These are phyloP conservation scores for Poecilobothrus nobilitatus DNA, from an alignment of 2,888 invertebrate genomes.

Conservation along the genomic window DNA sequence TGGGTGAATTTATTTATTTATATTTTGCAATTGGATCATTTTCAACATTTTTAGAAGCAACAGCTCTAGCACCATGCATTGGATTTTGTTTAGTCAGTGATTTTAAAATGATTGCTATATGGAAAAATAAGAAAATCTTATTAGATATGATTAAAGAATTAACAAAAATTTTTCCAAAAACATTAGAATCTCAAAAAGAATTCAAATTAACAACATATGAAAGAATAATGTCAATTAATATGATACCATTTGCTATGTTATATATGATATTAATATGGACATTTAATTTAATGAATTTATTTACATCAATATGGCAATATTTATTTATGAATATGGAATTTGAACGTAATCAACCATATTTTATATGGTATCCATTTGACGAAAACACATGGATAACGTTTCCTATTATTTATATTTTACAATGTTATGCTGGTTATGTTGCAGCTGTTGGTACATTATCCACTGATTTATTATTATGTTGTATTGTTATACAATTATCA, in stretches of 20 bases:
- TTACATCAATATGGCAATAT: constrained; percentile 16
- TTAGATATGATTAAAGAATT: constrained; percentile 28
- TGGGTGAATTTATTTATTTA: constrained; percentile 32
- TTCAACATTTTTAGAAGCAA: constrained; percentile 34
- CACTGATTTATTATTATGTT: constrained; percentile 35
- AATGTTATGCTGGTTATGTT: constrained; percentile 31
- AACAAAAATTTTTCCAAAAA: constrained; percentile 30
- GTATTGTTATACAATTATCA: constrained; percentile 32
- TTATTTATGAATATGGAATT: constrained; percentile 12
- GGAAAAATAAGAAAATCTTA: constrained; percentile 26
- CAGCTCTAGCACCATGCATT: constrained; percentile 32
- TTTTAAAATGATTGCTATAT: constrained; percentile 33
- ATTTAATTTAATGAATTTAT: constrained; percentile 30
- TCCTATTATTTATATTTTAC: constrained; percentile 25
- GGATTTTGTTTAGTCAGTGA: constrained; percentile 29
- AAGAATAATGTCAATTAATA: constrained; percentile 27
- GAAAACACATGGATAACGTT: not conserved
- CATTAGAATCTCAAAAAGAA: constrained; percentile 24
- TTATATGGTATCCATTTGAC: constrained; percentile 24
- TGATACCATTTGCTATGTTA: constrained; percentile 28
- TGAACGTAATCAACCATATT: constrained; percentile 19
- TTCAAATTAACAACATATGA: constrained; percentile 19
- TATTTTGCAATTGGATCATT: constrained; percentile 28
- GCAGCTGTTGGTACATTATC: constrained; percentile 32
- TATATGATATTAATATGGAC: constrained; percentile 33